Evolutionary conservation across 2,797 vertebrate genomes (phyloP).

Genomic region (Sphenopsis melanotis): DNA sequence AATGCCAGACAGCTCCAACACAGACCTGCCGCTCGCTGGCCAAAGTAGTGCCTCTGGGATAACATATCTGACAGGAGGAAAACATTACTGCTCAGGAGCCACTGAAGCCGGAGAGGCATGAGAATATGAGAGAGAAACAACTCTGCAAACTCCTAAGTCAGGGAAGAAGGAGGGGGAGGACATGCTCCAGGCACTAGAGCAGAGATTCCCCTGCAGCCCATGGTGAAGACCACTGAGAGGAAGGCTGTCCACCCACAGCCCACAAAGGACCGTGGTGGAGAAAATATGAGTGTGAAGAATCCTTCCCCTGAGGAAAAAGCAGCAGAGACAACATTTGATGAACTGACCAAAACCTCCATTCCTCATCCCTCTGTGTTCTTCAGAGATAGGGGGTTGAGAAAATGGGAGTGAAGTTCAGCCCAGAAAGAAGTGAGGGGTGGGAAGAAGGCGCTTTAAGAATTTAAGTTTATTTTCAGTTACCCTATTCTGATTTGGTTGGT

Average conservation of each 20-base stretch:
- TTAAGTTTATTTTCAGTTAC: neutral
- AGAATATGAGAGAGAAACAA: neutral
- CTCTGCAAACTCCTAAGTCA: neutral
- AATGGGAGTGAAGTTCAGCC: neutral
- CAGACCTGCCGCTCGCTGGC: rapidly evolving
- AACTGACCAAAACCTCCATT: neutral
- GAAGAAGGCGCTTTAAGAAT: neutral
- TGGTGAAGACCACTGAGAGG: neutral
- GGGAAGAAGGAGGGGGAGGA: neutral
- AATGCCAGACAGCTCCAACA: neutral
- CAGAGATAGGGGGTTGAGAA: rapidly evolving
- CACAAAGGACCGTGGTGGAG: too few species aligned
- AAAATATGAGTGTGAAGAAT: neutral
- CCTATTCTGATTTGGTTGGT: neutral
- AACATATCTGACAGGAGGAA: rapidly evolving
- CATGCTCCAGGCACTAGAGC: too few species aligned
- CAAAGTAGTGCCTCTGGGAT: neutral
- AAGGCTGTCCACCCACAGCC: neutral
- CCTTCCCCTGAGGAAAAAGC: neutral
- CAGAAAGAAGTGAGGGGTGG: neutral
- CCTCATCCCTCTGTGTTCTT: neutral
- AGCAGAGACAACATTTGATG: neutral
- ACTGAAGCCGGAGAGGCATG: neutral
- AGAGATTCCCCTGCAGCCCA: neutral
- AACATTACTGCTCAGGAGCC: neutral